Conservation (phyloP, 2,113 vertebrate genomes). For the Myocastor coypus region DNA sequence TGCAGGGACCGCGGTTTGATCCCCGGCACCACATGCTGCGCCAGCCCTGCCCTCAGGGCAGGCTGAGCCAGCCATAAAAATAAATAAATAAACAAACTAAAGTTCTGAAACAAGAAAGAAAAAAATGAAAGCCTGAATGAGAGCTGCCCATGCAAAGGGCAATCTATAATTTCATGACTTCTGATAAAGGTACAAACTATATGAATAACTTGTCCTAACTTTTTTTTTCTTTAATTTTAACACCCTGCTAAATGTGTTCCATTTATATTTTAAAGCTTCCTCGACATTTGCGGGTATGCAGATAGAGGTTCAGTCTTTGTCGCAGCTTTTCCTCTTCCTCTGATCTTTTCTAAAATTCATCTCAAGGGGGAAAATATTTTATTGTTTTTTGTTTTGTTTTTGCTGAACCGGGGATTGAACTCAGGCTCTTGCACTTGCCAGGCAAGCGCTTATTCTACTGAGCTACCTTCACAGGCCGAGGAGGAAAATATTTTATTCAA, state of each 20-base stretch:
- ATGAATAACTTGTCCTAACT: background rate
- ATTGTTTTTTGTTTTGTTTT: background rate
- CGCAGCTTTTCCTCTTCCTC: background rate
- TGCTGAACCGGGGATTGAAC: no score
- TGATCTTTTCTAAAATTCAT: constrained; percentile 17
- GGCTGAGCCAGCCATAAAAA: no score
- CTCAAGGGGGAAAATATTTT: background rate
- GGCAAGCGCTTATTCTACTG: no score
- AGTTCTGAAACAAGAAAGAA: no score
- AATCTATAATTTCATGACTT: background rate
- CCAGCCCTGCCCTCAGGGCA: no score
- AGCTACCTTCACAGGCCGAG: background rate
- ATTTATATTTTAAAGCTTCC: constrained; percentile 5
- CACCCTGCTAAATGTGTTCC: background rate
- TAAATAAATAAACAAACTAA: no score
- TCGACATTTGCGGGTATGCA: background rate
- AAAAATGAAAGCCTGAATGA: background rate
- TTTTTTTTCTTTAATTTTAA: background rate
- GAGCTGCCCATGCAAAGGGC: background rate
- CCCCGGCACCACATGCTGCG: no score
- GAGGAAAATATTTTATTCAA: background rate
- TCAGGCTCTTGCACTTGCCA: no score
- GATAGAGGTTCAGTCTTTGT: background rate
- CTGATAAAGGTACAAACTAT: background rate
- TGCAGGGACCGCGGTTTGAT: no score